phyloP scores from a whole-genome alignment of 2,797 vertebrate genomes.

The Amazonetta brasiliensis region DNA sequence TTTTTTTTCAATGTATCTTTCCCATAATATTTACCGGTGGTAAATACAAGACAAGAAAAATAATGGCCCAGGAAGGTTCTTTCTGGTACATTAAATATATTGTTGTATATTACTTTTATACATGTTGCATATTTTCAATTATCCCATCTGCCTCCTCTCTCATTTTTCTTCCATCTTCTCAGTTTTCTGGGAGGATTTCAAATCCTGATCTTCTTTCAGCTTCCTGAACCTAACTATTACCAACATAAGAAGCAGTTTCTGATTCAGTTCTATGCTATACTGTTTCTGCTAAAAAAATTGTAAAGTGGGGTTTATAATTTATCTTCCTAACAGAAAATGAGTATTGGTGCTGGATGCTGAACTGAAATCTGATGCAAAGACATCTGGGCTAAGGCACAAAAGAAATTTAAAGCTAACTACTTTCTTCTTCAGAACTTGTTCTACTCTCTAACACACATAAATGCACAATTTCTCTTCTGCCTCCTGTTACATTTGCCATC shows the following conservation, averaged over 20 bases:
- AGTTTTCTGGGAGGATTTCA: not conserved
- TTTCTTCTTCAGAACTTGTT: constrained; percentile 8
- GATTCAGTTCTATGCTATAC: not conserved
- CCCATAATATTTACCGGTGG: not conserved
- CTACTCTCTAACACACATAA: not conserved
- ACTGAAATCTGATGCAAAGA: constrained; percentile 29
- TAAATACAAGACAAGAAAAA: not conserved
- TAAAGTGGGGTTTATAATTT: constrained; percentile 12
- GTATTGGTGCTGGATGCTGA: not conserved
- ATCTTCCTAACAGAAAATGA: not conserved
- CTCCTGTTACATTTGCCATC: not conserved
- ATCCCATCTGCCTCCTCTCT: not conserved
- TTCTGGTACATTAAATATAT: not conserved
- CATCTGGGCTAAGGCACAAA: constrained; percentile 6
- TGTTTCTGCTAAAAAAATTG: not conserved
- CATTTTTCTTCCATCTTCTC: not conserved
- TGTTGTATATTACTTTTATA: not conserved
- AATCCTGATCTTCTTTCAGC: not conserved
- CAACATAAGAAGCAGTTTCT: not conserved
- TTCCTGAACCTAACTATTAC: not conserved
- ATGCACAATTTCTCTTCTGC: constrained; percentile 26
- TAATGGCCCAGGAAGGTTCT: not conserved
- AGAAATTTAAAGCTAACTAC: constrained; percentile 25
- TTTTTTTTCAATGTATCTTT: not conserved
- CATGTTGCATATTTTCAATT: not conserved